Evolutionary conservation across 2,888 invertebrate genomes (phyloP), one percentile per base, ranked within the genome.

Genomic region (Drosophila percnosoma): DNA sequence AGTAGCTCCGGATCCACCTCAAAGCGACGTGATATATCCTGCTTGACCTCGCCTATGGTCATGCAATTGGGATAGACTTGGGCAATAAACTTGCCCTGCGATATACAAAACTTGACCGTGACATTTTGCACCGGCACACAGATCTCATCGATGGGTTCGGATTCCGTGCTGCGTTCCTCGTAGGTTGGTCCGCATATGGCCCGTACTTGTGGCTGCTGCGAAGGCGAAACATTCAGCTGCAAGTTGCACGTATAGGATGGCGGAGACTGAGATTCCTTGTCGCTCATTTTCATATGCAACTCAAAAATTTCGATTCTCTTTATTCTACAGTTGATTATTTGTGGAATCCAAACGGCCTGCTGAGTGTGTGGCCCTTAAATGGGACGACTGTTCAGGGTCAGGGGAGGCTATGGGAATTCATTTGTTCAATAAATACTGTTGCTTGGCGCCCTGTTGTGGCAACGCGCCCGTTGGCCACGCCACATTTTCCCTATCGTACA

Each of bases 1-100:
- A 96, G 90, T 49, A 94, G 92, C 18, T 94, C 92, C 0, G 93
- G 93, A 21, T 94, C 93, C 2, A 95, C 92, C 89, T 94, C 93
- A 85, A 96, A 95, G 49, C 95, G 93, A 2, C 94, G 94, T 1
- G 93, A 94, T 49, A 96, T 93, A 81, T 95, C 95, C 79, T 94
- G 94, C 90, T 95, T 95, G 49, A 96, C 93, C 83, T 95, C 95
- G 61, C 93, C 93, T 55, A 96, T 92, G 69, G 94, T 94, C 90
- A 94, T 94, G 49, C 88, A 88, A 72, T 92, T 92, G 49, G 93
- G 92, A 89, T 93, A 93, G 13, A 92, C 90, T 70, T 92, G 92
- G 7, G 93, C 93, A 27, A 93, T 90, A 33, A 92, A 89, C 65
- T 92, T 89, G 18, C 83, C 74, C 6, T 91, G 90, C 10, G 91